These are phyloP conservation scores for Zoanthus sociatus DNA, from an alignment of 92 coral and sea anemone species.

Conservation along the genomic window DNA sequence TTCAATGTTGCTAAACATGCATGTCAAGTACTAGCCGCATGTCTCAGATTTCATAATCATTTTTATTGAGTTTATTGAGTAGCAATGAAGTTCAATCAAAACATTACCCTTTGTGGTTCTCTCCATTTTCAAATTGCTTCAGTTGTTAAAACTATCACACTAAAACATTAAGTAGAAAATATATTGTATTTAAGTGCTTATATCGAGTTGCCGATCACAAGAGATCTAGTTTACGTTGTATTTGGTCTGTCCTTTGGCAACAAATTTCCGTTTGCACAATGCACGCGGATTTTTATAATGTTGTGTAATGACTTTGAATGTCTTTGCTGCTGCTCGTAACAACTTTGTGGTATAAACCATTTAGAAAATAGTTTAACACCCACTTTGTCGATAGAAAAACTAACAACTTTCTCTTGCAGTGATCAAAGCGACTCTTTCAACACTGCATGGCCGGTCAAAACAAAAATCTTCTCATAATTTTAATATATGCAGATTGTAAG, in stretches of 20 bases:
- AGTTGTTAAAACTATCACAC: conserved; percentile 30
- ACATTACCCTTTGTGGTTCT: conserved; percentile 15
- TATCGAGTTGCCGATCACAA: conserved; percentile 4
- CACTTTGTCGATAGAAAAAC: conserved; percentile 48
- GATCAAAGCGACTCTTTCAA: conserved; percentile 82
- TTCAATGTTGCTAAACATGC: conserved; percentile 40
- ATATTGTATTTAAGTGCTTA: conserved; percentile 43
- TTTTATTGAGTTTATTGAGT: conserved; percentile 36
- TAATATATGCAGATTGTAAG: conserved; percentile 82
- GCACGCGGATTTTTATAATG: conserved; percentile 82
- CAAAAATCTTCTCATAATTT: conserved; percentile 54
- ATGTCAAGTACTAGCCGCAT: conserved; percentile 41
- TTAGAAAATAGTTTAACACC: conserved; percentile 82
- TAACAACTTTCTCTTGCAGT: conserved; percentile 54
- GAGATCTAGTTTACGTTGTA: conserved; percentile 31
- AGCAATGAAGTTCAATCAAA: conserved; percentile 39
- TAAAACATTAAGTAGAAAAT: conserved; percentile 35
- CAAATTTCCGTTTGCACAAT: conserved; percentile 91
- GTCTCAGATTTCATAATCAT: conserved; percentile 33
- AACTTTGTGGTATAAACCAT: conserved; percentile 72
- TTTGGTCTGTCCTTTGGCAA: conserved; percentile 58
- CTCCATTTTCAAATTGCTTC: conserved; percentile 27
- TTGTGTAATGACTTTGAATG: conserved; percentile 87
- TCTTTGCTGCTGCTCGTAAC: conserved; percentile 70
- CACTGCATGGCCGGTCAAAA: conserved; percentile 46